These are phyloP conservation scores for Drosophila prolongata DNA, from an alignment of 2,888 invertebrate genomes.

Conservation along the genomic window DNA sequence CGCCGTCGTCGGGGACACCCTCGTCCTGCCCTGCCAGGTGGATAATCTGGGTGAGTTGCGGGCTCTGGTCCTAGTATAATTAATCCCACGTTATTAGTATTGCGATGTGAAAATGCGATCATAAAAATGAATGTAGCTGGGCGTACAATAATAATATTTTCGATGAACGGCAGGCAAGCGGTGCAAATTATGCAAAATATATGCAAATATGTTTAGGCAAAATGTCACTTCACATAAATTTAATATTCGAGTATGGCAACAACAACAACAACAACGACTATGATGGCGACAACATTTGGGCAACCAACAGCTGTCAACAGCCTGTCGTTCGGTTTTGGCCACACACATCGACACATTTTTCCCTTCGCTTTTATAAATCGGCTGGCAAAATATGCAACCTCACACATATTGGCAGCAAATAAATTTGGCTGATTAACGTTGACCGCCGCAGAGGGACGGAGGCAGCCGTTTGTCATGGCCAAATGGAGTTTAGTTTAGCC, in stretches of 20 bases:
- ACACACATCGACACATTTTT: conserved; percentile 53
- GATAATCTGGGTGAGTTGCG: conserved; percentile 89
- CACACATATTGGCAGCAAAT: conserved; percentile 49
- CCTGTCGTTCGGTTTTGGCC: conserved; percentile 50
- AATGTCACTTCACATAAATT: conserved; percentile 70
- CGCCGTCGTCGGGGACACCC: conserved; percentile 91
- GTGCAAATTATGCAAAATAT: conserved; percentile 60
- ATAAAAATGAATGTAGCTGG: conserved; percentile 27
- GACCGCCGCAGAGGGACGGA: background rate
- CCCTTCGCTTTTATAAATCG: conserved; percentile 61
- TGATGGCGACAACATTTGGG: conserved; percentile 36
- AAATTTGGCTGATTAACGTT: conserved; percentile 59
- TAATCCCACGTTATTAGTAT: conserved; percentile 56
- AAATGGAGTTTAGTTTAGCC: conserved; percentile 17
- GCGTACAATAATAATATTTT: conserved; percentile 23
- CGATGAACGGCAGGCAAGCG: conserved; percentile 31
- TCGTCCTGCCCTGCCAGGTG: conserved; percentile 92
- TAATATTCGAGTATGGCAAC: conserved; percentile 51
- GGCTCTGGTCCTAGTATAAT: conserved; percentile 46
- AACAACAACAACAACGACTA: conserved; percentile 34
- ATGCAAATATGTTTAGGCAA: conserved; percentile 69
- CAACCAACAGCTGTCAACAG: conserved; percentile 74
- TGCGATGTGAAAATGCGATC: conserved; percentile 58
- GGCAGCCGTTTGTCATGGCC: conserved; percentile 13
- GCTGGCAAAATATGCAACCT: conserved; percentile 36